Evolutionary conservation across 1,140 invertebrate species (phyloP).

Genomic region (Bombus pascuorum): DNA sequence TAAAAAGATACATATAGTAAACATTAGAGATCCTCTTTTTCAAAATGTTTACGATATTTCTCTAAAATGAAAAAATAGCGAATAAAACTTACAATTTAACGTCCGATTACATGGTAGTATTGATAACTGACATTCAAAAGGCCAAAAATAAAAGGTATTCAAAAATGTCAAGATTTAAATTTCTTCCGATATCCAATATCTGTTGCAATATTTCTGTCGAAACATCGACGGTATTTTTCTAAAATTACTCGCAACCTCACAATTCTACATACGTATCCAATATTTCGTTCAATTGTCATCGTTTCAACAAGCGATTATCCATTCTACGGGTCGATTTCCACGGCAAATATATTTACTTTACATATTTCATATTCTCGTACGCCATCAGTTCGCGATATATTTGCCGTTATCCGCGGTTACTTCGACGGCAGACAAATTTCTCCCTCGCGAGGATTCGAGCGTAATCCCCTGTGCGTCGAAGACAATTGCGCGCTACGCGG

Average conservation of each 20-base stretch:
- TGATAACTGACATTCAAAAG: neutral
- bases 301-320: neutral
- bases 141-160: neutral
- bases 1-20: too few relatives aligned
- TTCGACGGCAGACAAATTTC: neutral
- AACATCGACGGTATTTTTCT: neutral
- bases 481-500: constrained; percentile 7
- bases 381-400: neutral
- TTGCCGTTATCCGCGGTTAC: neutral
- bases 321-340: too few relatives aligned
- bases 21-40: too few relatives aligned
- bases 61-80: too few relatives aligned
- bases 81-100: too few relatives aligned
- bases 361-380: neutral
- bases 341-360: neutral
- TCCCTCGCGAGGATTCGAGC: neutral
- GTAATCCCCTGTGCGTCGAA: constrained; percentile 10
- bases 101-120: neutral
- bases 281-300: neutral
- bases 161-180: neutral
- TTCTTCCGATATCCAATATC: neutral
- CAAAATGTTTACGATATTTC: too few relatives aligned
- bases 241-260: neutral
- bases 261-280: neutral
- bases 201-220: too few relatives aligned